Percentiles rank a stretch among this genome's conserved stretches.
Conservation (phyloP, 2,888 invertebrate species). For the Andrena fulva region DNA sequence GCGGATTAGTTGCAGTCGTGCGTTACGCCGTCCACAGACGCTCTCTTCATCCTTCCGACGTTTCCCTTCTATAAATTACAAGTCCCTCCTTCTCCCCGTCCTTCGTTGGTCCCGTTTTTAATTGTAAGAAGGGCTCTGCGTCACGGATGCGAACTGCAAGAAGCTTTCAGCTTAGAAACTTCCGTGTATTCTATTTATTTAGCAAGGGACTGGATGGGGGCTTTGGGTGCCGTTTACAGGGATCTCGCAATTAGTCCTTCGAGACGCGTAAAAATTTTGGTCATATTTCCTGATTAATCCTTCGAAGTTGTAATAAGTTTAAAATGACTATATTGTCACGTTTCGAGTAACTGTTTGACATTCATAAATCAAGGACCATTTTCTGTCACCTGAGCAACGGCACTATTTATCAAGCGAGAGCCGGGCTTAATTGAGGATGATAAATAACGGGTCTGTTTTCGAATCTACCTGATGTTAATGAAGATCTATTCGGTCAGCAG, state of each 20-base stretch:
- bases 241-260: too few relatives aligned
- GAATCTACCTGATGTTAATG: slow-evolving; percentile 68
- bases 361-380: slow-evolving; percentile 47
- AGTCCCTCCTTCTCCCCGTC: not conserved
- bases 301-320: too few relatives aligned
- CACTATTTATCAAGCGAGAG: slow-evolving; percentile 54
- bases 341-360: not conserved
- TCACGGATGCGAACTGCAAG: not conserved
- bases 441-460: slow-evolving; percentile 56
- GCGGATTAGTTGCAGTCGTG: slow-evolving; percentile 66
- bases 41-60: slow-evolving; percentile 5
- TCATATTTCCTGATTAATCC: too few relatives aligned
- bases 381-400: slow-evolving; percentile 29
- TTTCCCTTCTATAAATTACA: slow-evolving; percentile 29
- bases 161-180: not conserved
- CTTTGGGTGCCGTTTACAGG: too few relatives aligned
- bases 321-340: too few relatives aligned
- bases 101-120: slow-evolving; percentile 12
- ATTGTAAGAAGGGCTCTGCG: not conserved
- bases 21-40: slow-evolving; percentile 54
- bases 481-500: slow-evolving; percentile 63
- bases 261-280: too few relatives aligned
- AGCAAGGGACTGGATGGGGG: too few relatives aligned
- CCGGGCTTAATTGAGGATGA: slow-evolving; percentile 68
- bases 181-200: too few relatives aligned